These are phyloP conservation scores for Thereva unica DNA, from an alignment of 2,888 invertebrate genomes.

Conservation along the genomic window DNA sequence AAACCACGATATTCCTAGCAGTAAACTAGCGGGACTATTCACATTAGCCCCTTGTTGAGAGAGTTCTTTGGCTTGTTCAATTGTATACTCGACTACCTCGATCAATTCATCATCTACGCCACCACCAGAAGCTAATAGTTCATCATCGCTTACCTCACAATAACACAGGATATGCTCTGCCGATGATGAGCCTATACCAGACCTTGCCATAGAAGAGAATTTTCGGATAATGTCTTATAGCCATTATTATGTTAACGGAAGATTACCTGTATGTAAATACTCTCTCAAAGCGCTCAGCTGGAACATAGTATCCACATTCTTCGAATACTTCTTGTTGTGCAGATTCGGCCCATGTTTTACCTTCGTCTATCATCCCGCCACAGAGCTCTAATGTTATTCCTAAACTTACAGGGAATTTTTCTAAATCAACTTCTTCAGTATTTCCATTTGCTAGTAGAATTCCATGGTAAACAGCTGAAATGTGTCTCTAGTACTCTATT, in stretches of 20 bases:
- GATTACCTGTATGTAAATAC: slow-evolving; percentile 70
- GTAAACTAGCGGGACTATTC: slow-evolving; percentile 75
- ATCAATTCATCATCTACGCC: slow-evolving; percentile 88
- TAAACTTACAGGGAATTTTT: slow-evolving; percentile 69
- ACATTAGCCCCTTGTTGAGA: slow-evolving; percentile 64
- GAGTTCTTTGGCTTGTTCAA: slow-evolving; percentile 69
- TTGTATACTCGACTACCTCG: slow-evolving; percentile 82
- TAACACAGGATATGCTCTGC: slow-evolving; percentile 82
- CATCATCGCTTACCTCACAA: slow-evolving; percentile 84
- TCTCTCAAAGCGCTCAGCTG: slow-evolving; percentile 65
- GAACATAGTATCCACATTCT: slow-evolving; percentile 92
- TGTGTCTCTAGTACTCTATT: background rate
- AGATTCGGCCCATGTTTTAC: slow-evolving; percentile 72
- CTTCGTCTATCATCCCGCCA: slow-evolving; percentile 91
- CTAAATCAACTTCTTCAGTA: slow-evolving; percentile 63
- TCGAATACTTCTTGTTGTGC: slow-evolving; percentile 84
- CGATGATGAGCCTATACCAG: slow-evolving; percentile 78
- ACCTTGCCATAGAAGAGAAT: slow-evolving; percentile 59
- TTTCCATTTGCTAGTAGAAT: slow-evolving; percentile 62
- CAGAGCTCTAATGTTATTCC: slow-evolving; percentile 90
- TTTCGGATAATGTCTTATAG: background rate
- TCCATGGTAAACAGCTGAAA: slow-evolving; percentile 73
- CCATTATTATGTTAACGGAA: background rate
- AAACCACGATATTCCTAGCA: slow-evolving; percentile 82
- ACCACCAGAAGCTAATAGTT: slow-evolving; percentile 75